Evolutionary conservation across 1,140 invertebrate genomes (phyloP), one percentile per base, ranked within the genome.

Genomic region (Sycophaga agraensis): DNA sequence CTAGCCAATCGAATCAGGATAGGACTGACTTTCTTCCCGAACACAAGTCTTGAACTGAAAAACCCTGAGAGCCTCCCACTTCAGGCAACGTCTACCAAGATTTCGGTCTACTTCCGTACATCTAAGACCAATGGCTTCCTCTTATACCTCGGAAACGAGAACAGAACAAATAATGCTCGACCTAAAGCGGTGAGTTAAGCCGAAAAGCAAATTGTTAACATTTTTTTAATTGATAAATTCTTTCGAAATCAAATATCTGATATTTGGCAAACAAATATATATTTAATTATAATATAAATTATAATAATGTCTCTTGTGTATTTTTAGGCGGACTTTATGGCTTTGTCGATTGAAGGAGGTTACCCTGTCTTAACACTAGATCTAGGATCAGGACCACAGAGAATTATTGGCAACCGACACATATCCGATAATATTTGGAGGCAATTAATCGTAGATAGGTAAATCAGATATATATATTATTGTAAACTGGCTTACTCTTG

Each of bases 401-500:
- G 84, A 61, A 87, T 94, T 39, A 87, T 88, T 21, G 88, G 84
- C 64, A 85, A 89, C 12, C 89, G 90, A 75, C 86, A 84, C 62
- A 90, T 93, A 0, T 86, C 91, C 7, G 89, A 98, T 78, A 85
- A 95, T 72, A 83, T 87, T 7, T 99, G 96, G 96, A 91, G 97
- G 73, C 90, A 97, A 78, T 87, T 91, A 16, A 87, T 91, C 26
- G 88, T 97, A 7, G 90, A 96, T 72, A 88, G 91, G 91, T 92
- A 65, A n/a, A 35, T 2, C 2, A 22, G 40, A 37, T 31, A 6
- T 6, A 31, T 31, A 31, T 6, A 31, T 31, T 31, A 31, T 31
- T 31, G 4, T 6, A 31, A 31, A 6, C 4, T 31, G 4, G 4
- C 11, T 31, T 31, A 31, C 4, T 31, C 5, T 31, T 31, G 4